Evolutionary conservation across 1,140 invertebrate genomes (phyloP), one percentile per base, ranked within the genome.

Genomic region (Lucilia sericata): DNA sequence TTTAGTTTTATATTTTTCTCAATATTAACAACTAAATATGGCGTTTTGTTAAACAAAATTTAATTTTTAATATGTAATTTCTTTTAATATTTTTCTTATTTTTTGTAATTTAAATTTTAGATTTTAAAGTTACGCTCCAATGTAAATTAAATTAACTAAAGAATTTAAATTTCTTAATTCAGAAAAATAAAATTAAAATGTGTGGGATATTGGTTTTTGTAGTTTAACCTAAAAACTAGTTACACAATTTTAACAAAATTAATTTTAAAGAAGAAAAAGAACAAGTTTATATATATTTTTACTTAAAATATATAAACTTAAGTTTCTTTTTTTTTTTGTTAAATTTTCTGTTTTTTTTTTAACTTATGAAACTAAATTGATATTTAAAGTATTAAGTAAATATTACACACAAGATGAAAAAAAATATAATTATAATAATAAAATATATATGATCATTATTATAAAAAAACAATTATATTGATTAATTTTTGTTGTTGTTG

Each of bases 11-110:
- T 47, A 70, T 55, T 17, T 51, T 60, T 82, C 25, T 55, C 55
- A 60, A 30, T 82, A 88, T 87, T 86, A 89, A 89, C 87, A 89
- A 87, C 88, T 89, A 89, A 88, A 88, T 89, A 89, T 89, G 88
- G 88, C 88, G 47, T 89, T 88, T 87, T 84, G 70, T 84, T 85
- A 80, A 80, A 80, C 76, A 80, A 80, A 80, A 80, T 76, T 25
- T 80, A 14, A 25, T 80, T 80, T 80, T 80, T 21, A 49, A 47
- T 82, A n/a, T n/a, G n/a, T n/a, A 36, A 82, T 65, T 51, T 70
- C 65, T 25, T 76, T 36, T 13, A 74, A 30, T 25, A 12, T 76
- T 42, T 76, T 7, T 42, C 36, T 76, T 42, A 25, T 76, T 42
- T 42, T 76, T 76, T 76, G 74, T 14, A 14, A 36, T 76, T 76